Evolutionary conservation across 2,113 vertebrate genomes (phyloP), one percentile per base, ranked within the genome.

Genomic region (Aspidoscelis tigris): DNA sequence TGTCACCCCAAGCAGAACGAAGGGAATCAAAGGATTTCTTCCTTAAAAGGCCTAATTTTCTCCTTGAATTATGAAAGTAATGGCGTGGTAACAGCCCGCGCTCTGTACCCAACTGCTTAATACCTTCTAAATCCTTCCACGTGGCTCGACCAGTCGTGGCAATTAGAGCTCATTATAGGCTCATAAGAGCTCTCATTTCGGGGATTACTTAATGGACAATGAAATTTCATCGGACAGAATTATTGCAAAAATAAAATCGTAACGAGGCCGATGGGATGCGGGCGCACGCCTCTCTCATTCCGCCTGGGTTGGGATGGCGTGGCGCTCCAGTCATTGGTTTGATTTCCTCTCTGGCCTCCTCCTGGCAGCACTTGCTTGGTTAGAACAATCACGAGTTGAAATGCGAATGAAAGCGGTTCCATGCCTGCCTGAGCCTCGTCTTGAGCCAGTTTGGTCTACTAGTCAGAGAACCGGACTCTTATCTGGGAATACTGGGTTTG

Each of bases 81-180:
- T 97, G 97, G 96, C 96, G 95, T 98, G 97, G 98, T 99, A 99
- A 99, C 98, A 99, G 97, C 92, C 97, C 96, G 98, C 97, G 97
- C 98, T 97, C 97, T 97, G 98, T 98, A 98, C 98, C 97, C 97
- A 86, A 95, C 97, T 91, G 98, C 97, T 98, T 99, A 99, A 98
- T 98, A 96, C 98, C 95, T 88, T 95, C 97, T 99, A 99, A 99
- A 99, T 96, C 99, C 97, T 99, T 99, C 98, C 99, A 99, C 99
- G 99, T 99, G 99, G 97, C 98, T 97, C 97, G 96, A 96, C 95
- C 94, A 97, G 97, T 97, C 95, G 94, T 95, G 94, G 97, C 98
- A 98, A 99, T 99, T 99, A 99, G 98, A 97, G 96, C 97, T 99
- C 98, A 98, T 99, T 99, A 99, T 97, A 99, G 97, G 96, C 99